A percentile compares a stretch with the other conserved stretches of the same genome.
phyloP scores from a whole-genome alignment of 2,888 invertebrate genomes.

The Rambutsinella grinnellia region DNA sequence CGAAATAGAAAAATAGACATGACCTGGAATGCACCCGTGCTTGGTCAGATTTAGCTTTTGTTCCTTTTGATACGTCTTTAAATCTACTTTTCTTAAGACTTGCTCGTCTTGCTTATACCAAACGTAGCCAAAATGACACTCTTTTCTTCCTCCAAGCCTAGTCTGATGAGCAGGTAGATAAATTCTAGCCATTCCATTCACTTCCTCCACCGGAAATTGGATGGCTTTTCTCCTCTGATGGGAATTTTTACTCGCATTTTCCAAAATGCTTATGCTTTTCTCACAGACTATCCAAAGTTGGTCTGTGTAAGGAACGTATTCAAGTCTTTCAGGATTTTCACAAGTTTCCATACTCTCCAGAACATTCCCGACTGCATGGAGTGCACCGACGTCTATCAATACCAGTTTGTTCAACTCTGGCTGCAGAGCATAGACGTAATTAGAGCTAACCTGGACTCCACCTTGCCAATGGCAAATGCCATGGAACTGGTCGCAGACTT shows the following conservation, averaged over 20 bases:
- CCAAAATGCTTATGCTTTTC: constrained; percentile 26
- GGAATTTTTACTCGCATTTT: constrained; percentile 43
- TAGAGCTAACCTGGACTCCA: constrained; percentile 79
- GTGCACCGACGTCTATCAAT: constrained; percentile 71
- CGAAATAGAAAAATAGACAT: constrained; percentile 43
- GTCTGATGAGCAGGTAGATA: constrained; percentile 48
- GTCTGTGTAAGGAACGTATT: constrained; percentile 40
- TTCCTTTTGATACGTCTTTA: constrained; percentile 46
- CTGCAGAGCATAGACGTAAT: constrained; percentile 80
- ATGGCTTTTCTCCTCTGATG: constrained; percentile 46
- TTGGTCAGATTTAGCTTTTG: constrained; percentile 42
- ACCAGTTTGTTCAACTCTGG: constrained; percentile 78
- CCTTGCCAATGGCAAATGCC: constrained; percentile 79
- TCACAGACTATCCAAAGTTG: constrained; percentile 46
- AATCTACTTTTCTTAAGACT: too few species aligned
- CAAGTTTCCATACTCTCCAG: constrained; percentile 35
- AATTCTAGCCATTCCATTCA: constrained; percentile 36
- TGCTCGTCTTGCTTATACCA: too few species aligned
- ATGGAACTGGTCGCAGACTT: constrained; percentile 79
- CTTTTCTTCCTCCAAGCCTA: too few species aligned
- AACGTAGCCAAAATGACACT: too few species aligned
- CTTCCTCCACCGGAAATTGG: constrained; percentile 55
- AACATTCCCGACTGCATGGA: constrained; percentile 33
- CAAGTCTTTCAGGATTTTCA: constrained; percentile 19
- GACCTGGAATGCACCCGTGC: constrained; percentile 45